These are phyloP conservation scores for Nixonia krombeini DNA, from an alignment of 1,140 invertebrate genomes.

Conservation along the genomic window DNA sequence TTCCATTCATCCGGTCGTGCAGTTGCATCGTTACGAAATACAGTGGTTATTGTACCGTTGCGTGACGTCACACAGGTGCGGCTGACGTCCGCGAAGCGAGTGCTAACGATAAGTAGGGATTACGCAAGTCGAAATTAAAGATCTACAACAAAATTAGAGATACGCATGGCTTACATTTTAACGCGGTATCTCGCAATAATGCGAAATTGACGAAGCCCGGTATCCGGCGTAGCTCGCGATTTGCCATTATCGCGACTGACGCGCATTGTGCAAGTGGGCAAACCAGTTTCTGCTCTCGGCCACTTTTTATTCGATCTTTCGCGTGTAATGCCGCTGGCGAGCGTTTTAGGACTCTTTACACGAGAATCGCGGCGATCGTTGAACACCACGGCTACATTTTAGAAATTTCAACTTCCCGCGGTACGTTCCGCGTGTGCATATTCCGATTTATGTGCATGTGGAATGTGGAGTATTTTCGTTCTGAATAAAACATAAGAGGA, in stretches of 20 bases:
- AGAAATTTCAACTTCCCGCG: too few relatives aligned
- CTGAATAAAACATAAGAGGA: too few relatives aligned
- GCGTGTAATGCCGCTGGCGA: too few relatives aligned
- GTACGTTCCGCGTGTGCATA: too few relatives aligned
- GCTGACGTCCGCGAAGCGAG: constrained; percentile 38
- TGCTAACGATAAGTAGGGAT: constrained; percentile 45
- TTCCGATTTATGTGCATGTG: too few relatives aligned
- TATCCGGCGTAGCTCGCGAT: constrained; percentile 6
- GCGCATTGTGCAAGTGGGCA: constrained; percentile 37
- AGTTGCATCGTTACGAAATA: constrained; percentile 47
- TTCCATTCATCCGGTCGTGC: constrained; percentile 45
- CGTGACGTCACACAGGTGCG: constrained; percentile 51
- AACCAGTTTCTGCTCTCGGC: constrained; percentile 36
- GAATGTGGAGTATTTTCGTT: too few relatives aligned
- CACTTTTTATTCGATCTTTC: too few relatives aligned
- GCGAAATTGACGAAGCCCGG: constrained; percentile 2
- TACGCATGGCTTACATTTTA: constrained; percentile 4
- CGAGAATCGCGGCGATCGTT: too few relatives aligned
- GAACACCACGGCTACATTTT: too few relatives aligned
- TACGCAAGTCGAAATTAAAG: constrained; percentile 42
- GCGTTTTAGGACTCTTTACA: too few relatives aligned
- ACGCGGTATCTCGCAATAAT: too few relatives aligned
- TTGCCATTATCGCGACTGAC: constrained; percentile 27
- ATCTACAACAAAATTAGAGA: constrained; percentile 14
- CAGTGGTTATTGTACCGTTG: constrained; percentile 45